Conservation (phyloP, 2,113 vertebrate genomes). For the Psilopogon haemacephalus region DNA sequence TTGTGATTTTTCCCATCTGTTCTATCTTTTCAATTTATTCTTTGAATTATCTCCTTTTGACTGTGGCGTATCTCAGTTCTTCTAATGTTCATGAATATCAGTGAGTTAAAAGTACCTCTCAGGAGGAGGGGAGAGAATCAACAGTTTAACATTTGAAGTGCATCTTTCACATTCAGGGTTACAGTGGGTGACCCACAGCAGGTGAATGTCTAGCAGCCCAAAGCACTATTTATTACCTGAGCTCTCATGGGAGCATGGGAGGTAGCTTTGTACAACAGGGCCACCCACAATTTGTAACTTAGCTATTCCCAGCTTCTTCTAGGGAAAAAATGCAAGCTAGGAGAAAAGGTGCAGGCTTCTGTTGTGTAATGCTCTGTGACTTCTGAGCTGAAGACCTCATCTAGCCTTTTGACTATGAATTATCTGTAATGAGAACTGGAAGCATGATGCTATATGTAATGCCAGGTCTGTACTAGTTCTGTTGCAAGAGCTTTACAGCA, state of each 20-base stretch:
- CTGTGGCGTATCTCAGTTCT: background rate
- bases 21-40: conserved; percentile 5
- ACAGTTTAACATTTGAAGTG: background rate
- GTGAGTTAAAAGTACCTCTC: background rate
- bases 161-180: background rate
- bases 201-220: background rate
- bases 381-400: background rate
- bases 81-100: conserved; percentile 49
- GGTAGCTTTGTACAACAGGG: background rate
- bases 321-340: background rate
- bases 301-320: background rate
- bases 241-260: background rate
- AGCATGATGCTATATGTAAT: background rate
- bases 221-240: background rate
- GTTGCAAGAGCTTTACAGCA: background rate
- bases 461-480: background rate
- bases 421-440: background rate
- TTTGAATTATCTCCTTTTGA: background rate
- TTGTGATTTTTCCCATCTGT: background rate
- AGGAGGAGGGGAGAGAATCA: background rate
- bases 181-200: background rate
- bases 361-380: background rate
- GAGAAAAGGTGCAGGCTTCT: background rate
- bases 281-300: background rate
- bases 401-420: background rate